phyloP scores from a whole-genome alignment of 2,888 invertebrate species.

The Hydropsyche betteni region DNA sequence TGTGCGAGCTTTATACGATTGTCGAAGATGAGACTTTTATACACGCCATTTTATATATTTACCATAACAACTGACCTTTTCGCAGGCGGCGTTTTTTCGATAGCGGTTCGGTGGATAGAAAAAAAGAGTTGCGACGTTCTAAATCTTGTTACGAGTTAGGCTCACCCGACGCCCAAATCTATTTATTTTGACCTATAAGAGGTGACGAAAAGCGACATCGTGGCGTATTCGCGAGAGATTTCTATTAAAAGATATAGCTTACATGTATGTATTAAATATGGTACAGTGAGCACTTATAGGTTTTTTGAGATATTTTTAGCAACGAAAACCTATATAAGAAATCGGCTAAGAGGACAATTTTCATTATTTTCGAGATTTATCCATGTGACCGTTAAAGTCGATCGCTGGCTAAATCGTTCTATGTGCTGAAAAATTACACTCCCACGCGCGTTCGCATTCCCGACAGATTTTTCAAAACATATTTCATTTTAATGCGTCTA shows the following conservation, averaged over 20 bases:
- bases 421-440: slow-evolving; percentile 9
- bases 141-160: too few relatives aligned
- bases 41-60: neutral
- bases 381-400: neutral
- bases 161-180: too few relatives aligned
- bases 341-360: neutral
- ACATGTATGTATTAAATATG: neutral
- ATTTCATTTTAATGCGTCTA: too few relatives aligned
- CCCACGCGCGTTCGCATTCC: neutral
- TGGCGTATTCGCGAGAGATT: neutral
- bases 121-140: too few relatives aligned
- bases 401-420: neutral
- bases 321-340: neutral
- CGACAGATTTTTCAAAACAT: too few relatives aligned
- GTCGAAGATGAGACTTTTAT: neutral
- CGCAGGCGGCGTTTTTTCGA: neutral
- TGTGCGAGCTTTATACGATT: neutral
- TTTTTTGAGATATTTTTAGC: slow-evolving; percentile 3
- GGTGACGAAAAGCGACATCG: neutral
- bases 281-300: slow-evolving; percentile 10
- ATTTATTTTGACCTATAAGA: slow-evolving; percentile 6
- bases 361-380: slow-evolving; percentile 2
- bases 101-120: too few relatives aligned
- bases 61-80: slow-evolving; percentile 10
- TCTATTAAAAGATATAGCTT: slow-evolving; percentile 17